Evolutionary conservation across 2,113 vertebrate genomes (phyloP).

Genomic region (Nettapus auritus): DNA sequence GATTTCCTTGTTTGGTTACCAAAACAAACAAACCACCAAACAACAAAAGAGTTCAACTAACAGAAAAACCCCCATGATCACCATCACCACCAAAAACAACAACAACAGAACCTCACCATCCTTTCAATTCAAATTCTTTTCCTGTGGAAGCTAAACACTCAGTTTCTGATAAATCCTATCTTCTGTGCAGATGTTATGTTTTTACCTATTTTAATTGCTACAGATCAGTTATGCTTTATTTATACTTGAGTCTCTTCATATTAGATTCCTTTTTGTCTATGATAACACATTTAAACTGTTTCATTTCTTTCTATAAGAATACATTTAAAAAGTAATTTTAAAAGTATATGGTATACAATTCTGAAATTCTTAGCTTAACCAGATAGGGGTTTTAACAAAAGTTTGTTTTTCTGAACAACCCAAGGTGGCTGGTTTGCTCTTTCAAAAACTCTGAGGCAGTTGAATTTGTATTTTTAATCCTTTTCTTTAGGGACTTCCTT

Average conservation of each 20-base stretch:
- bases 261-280: not conserved
- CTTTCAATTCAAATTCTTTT: not conserved
- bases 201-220: not conserved
- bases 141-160: not conserved
- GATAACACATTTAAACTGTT: not conserved
- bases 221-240: not conserved
- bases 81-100: not conserved
- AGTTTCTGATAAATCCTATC: not conserved
- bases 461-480: not conserved
- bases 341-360: not conserved
- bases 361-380: not conserved
- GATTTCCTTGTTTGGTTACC: not conserved
- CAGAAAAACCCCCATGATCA: not conserved
- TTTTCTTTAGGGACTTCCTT: not conserved
- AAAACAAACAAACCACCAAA: not conserved
- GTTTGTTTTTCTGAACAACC: not conserved
- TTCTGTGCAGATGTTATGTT: not conserved
- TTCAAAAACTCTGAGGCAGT: not conserved
- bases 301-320: not conserved
- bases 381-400: not conserved
- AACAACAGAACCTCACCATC: not conserved
- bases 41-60: not conserved
- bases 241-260: not conserved
- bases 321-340: not conserved
- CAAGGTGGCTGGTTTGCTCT: not conserved